A percentile compares a stretch with the other conserved stretches of the same genome.
These are phyloP conservation scores for Tuta absoluta DNA, from an alignment of 2,888 invertebrate species.

Conservation along the genomic window DNA sequence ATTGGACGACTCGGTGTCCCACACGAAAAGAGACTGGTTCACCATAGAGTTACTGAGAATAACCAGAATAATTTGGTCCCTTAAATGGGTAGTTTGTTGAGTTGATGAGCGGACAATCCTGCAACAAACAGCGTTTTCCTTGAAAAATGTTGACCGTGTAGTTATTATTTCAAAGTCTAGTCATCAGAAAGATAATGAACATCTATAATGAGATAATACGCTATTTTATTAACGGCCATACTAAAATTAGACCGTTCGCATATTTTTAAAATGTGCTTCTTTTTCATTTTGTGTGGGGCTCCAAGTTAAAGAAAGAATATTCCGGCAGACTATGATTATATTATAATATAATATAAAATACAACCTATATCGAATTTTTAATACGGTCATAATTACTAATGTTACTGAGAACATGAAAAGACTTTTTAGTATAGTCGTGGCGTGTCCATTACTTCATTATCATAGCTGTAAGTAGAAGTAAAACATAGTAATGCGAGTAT, in stretches of 20 bases:
- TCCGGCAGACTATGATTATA: background rate
- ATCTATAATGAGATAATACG: background rate
- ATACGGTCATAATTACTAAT: background rate
- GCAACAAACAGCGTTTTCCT: background rate
- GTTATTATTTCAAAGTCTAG: background rate
- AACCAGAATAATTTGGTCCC: no score
- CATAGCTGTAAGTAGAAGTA: constrained; percentile 44
- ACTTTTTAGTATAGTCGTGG: background rate
- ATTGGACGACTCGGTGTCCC: no score
- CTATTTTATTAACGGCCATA: background rate
- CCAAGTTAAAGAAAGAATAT: no score
- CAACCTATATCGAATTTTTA: background rate
- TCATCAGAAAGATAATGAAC: background rate
- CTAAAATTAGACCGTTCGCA: background rate
- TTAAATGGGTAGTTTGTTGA: no score
- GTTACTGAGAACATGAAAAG: constrained; percentile 14
- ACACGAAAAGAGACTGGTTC: no score
- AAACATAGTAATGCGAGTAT: constrained; percentile 37
- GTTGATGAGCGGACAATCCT: no score
- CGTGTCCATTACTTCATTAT: constrained; percentile 42
- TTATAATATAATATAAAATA: background rate
- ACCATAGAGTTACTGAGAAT: no score
- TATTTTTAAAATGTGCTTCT: background rate
- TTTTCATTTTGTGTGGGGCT: no score
- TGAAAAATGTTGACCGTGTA: background rate